Evolutionary conservation across 2,113 vertebrate species (phyloP), one percentile per base, ranked within the genome.

Genomic region (Eulacestoma nigropectus): DNA sequence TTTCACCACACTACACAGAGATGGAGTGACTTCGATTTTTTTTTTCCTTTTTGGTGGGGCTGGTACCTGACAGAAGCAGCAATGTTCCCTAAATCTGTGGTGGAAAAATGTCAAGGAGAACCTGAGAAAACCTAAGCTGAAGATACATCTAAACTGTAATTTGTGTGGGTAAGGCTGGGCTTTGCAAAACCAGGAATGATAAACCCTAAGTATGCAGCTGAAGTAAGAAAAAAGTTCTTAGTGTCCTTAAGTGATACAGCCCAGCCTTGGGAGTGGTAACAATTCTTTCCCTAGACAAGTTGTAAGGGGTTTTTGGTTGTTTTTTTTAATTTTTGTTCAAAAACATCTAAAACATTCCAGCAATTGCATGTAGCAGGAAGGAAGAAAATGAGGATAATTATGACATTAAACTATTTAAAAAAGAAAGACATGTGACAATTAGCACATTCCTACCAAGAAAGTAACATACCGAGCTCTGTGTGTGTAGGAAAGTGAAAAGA

Each of bases 351-450:
- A 83, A 55, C 67, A 49, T 86, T 93, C 33, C 89, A 77, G 64
- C 56, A 70, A 92, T 92, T 92, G 91, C 95, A 91, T 95, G 91
- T 81, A 93, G 89, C 94, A 95, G 95, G 89, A 95, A 94, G 87
- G 82, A 97, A 94, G 87, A 90, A 97, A 90, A 90, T 92, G 64
- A 95, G 73, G 93, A 72, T 95, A 90, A 96, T 96, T 95, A 94
- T 72, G 76, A 92, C 91, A 94, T 94, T 90, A 93, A 94, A 86
- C 73, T 93, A 84, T 92, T 92, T 96, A 0, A 67, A 88, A 95
- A 92, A 93, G 80, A 85, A 79, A 96, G 88, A 94, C n/a, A 46
- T 92, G 90, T 92, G 92, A 90, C 88, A 96, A 94, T 96, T 94
- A 96, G 77, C 6, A 23, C 80, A 84, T 79, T 93, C 69, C 90